Conservation (phyloP, 2,888 invertebrate species). For the Resseliella maxima region DNA sequence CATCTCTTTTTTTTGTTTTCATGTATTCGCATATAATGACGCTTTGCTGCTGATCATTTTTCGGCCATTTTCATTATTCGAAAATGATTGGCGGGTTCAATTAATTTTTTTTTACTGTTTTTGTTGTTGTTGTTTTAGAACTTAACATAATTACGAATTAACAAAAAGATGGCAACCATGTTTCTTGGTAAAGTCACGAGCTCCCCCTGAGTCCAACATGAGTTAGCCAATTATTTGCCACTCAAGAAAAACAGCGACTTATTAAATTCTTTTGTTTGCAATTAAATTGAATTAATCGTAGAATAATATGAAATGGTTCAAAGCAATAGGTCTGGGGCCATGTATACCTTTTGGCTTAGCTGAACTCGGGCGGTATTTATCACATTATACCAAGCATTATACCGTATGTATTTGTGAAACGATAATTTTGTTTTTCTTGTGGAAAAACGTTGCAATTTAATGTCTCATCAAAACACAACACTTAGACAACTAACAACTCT, state of each 20-base stretch:
- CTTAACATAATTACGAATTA: neutral
- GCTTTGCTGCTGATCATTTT: neutral
- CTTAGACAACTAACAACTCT: neutral
- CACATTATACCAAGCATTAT: neutral
- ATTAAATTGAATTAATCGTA: conserved; percentile 39
- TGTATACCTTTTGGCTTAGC: neutral
- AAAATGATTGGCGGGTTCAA: conserved; percentile 13
- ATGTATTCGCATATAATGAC: neutral
- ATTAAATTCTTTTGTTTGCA: conserved; percentile 37
- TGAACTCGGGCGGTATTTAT: neutral
- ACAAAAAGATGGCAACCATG: too few relatives aligned
- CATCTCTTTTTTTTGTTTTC: neutral
- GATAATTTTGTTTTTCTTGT: neutral
- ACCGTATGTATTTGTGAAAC: too few relatives aligned
- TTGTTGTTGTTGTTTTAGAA: neutral
- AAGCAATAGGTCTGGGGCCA: neutral
- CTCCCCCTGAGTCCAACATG: neutral
- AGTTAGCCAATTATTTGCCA: neutral
- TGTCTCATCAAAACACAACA: neutral
- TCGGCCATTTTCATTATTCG: neutral
- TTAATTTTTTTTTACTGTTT: neutral
- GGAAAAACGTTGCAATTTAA: neutral
- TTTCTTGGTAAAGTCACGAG: neutral
- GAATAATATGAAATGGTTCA: neutral
- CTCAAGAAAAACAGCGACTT: neutral